A percentile compares a stretch with the other conserved stretches of the same genome.
Evolutionary conservation across 1,140 invertebrate genomes (phyloP).

Genomic region (Temnothorax nylanderi): DNA sequence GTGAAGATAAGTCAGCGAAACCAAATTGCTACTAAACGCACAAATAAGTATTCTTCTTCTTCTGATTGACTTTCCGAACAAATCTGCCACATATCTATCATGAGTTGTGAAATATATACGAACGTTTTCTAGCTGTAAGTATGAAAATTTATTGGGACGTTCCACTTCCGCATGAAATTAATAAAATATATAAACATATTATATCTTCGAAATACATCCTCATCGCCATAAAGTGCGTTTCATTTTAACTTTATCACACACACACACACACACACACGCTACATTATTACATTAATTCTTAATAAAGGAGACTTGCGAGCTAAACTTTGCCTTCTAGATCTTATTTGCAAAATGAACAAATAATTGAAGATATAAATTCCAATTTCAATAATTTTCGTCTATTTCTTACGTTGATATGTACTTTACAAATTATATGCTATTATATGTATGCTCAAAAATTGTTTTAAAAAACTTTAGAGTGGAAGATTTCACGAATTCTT

Average conservation of each 20-base stretch:
- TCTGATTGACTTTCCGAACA: neutral
- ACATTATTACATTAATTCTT: constrained; percentile 5
- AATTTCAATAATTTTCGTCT: neutral
- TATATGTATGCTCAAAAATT: neutral
- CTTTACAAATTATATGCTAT: neutral
- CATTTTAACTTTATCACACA: neutral
- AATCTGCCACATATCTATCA: neutral
- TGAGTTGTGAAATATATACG: neutral
- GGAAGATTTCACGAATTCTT: neutral
- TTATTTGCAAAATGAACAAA: neutral
- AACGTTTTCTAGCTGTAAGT: neutral
- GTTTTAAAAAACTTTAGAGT: neutral
- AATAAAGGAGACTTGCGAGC: neutral
- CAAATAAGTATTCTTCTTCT: neutral
- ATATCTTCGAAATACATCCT: neutral
- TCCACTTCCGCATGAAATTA: neutral
- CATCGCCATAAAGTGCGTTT: neutral
- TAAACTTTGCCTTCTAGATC: neutral
- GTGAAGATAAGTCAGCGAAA: neutral
- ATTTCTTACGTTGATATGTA: neutral
- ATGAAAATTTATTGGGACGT: neutral
- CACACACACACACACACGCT: too few relatives aligned
- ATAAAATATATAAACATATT: constrained; percentile 11
- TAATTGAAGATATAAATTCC: neutral
- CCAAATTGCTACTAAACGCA: neutral